Percentiles rank a stretch among this genome's conserved stretches.
Evolutionary conservation across 2,888 invertebrate genomes (phyloP).

Genomic region (Spilosoma lubricipeda): DNA sequence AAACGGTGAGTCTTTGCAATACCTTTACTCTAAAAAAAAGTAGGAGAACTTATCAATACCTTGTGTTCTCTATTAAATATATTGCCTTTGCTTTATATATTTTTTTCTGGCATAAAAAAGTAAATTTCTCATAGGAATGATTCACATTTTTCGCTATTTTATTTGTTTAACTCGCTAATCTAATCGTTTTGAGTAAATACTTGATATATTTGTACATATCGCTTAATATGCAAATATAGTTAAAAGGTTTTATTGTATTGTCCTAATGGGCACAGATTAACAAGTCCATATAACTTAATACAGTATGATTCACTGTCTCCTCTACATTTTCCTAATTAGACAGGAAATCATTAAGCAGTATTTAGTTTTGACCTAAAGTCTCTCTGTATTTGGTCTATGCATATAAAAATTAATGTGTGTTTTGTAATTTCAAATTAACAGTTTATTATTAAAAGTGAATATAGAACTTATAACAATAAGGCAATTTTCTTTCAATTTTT

Average conservation of each 20-base stretch:
- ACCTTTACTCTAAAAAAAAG: conserved; percentile 47
- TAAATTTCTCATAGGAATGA: neutral
- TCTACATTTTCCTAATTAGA: neutral
- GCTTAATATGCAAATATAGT: neutral
- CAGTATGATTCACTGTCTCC: neutral
- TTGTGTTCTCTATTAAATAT: conserved; percentile 5
- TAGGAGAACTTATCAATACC: conserved; percentile 29
- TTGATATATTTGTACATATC: neutral
- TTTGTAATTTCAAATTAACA: no score
- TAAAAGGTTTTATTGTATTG: neutral
- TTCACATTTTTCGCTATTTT: neutral
- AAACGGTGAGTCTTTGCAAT: conserved; percentile 54
- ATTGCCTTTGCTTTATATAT: neutral
- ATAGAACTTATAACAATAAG: no score
- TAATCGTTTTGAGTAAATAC: neutral
- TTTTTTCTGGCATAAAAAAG: neutral
- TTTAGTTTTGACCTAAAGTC: neutral
- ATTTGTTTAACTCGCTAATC: conserved; percentile 1
- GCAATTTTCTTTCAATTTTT: no score
- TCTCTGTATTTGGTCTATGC: neutral
- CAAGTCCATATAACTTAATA: neutral
- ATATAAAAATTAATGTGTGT: no score
- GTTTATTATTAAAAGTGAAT: no score
- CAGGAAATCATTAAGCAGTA: neutral
- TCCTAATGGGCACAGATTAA: neutral